These are phyloP conservation scores for Entomobrya proxima DNA, from an alignment of 2,888 invertebrate species.

Conservation along the genomic window DNA sequence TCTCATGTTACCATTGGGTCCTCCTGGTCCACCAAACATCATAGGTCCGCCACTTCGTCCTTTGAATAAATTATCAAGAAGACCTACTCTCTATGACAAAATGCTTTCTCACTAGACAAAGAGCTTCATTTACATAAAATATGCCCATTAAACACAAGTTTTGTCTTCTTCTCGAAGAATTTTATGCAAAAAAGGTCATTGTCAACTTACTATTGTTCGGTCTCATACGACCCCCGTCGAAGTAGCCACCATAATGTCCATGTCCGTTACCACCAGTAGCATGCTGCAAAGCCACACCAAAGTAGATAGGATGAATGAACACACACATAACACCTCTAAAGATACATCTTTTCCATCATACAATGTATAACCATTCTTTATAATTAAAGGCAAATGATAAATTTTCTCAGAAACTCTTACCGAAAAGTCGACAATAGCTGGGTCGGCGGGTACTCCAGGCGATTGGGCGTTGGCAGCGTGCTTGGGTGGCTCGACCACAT, in stretches of 20 bases:
- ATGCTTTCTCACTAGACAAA: background rate
- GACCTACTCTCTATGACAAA: slow-evolving; percentile 33
- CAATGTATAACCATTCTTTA: background rate
- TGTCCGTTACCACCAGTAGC: slow-evolving; percentile 13
- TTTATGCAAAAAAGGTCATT: background rate
- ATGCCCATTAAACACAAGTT: no score
- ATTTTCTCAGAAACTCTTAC: slow-evolving; percentile 19
- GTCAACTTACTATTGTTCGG: slow-evolving; percentile 50
- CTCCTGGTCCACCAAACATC: background rate
- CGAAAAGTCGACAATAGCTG: slow-evolving; percentile 93
- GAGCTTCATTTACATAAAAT: slow-evolving; percentile 7
- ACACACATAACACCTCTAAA: background rate
- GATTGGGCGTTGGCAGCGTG: slow-evolving; percentile 84
- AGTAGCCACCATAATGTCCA: slow-evolving; percentile 24
- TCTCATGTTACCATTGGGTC: slow-evolving; percentile 30
- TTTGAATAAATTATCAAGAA: slow-evolving; percentile 63
- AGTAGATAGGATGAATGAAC: background rate
- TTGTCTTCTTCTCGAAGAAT: background rate
- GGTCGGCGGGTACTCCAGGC: slow-evolving; percentile 89
- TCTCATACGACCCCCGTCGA: slow-evolving; percentile 48
- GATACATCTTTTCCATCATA: background rate
- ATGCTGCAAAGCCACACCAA: slow-evolving; percentile 17
- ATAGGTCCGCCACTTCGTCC: slow-evolving; percentile 56
- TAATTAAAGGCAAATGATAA: background rate
- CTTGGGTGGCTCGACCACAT: slow-evolving; percentile 90